Conservation (phyloP, 2,797 vertebrate genomes). For the Sphenodon punctatus region DNA sequence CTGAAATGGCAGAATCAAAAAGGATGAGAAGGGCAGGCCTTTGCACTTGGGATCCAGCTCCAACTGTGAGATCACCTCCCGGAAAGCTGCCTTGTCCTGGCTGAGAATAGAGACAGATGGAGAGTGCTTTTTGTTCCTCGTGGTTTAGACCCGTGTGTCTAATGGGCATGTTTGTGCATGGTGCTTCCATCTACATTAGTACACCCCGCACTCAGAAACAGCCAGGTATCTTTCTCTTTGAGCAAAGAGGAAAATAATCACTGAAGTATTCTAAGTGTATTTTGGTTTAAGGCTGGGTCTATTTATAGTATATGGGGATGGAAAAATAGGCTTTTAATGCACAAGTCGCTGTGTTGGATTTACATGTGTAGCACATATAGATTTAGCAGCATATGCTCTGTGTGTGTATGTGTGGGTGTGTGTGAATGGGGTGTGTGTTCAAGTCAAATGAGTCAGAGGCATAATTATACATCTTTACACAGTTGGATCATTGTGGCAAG, state of each 20-base stretch:
- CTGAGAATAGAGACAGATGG: constrained; percentile 69
- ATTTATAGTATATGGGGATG: constrained; percentile 49
- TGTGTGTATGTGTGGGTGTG: constrained; percentile 44
- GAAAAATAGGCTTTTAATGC: constrained; percentile 45
- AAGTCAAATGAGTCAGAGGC: constrained; percentile 60
- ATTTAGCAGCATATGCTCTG: constrained; percentile 12
- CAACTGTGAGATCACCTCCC: constrained; percentile 85
- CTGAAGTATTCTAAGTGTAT: background rate
- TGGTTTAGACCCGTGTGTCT: background rate
- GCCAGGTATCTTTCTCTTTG: background rate
- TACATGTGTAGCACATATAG: constrained; percentile 38
- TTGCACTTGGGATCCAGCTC: constrained; percentile 89
- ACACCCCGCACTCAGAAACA: background rate
- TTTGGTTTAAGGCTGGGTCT: constrained; percentile 29
- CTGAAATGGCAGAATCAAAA: constrained; percentile 96
- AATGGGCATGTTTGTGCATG: background rate
- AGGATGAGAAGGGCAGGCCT: constrained; percentile 93
- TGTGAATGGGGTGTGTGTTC: constrained; percentile 51
- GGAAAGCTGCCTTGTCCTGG: constrained; percentile 89
- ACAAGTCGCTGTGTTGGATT: constrained; percentile 23
- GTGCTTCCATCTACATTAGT: background rate
- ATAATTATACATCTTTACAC: constrained; percentile 50
- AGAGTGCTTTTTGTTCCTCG: background rate
- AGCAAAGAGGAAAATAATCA: background rate
- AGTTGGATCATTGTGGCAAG: constrained; percentile 53